phyloP scores from a whole-genome alignment of 2,113 vertebrate species.

The Neomonachus schauinslandi region DNA sequence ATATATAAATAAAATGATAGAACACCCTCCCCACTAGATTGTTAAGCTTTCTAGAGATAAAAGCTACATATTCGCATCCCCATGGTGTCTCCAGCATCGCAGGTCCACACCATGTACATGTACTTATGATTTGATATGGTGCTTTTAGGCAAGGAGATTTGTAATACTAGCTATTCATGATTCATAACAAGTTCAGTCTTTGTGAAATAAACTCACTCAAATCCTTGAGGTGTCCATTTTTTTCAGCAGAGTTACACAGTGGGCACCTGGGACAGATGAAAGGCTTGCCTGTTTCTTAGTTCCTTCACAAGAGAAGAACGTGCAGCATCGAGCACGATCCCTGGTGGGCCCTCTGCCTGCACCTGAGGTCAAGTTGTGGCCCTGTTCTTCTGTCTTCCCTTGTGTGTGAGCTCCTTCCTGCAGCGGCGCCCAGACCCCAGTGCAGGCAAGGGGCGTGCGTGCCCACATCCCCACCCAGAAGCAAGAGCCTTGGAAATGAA shows the following conservation, averaged over 20 bases:
- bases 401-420: background rate
- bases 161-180: background rate
- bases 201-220: background rate
- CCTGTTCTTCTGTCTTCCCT: background rate
- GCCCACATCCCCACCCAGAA: background rate
- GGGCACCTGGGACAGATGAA: background rate
- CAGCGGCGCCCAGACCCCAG: background rate
- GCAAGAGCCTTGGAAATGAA: constrained; percentile 20
- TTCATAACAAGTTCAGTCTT: background rate
- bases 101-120: background rate
- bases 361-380: background rate
- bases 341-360: background rate
- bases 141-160: background rate
- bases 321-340: background rate
- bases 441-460: background rate
- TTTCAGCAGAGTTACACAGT: background rate
- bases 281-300: background rate
- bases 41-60: background rate
- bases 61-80: background rate
- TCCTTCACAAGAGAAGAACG: background rate
- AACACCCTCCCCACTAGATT: background rate
- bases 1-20: background rate
- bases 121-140: background rate
- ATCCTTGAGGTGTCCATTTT: background rate
- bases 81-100: background rate